Percentiles rank a stretch among this genome's conserved stretches.
phyloP scores from a whole-genome alignment of 1,140 invertebrate species.

The Coenobita brevimanus region DNA sequence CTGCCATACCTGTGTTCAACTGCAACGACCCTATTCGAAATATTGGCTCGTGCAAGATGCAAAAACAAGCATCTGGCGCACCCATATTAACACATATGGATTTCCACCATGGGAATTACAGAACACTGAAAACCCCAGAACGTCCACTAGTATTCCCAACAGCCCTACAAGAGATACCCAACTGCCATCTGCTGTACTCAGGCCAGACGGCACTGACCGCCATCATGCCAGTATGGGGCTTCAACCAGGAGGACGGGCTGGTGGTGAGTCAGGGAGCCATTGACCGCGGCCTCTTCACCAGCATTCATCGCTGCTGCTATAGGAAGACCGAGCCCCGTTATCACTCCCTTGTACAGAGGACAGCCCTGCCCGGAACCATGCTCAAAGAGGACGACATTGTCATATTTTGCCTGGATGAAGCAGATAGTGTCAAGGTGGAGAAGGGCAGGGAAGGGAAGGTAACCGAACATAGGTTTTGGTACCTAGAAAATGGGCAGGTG shows the following conservation, averaged over 20 bases:
- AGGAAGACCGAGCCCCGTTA: neutral
- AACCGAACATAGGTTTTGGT: neutral
- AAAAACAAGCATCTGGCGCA: constrained; percentile 20
- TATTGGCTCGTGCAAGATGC: constrained; percentile 30
- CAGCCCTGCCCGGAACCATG: neutral
- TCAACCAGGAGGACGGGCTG: constrained; percentile 33
- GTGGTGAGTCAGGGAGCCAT: constrained; percentile 29
- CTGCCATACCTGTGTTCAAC: neutral
- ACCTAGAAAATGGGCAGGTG: neutral
- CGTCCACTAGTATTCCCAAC: neutral
- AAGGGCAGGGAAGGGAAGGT: neutral
- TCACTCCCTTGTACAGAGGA: neutral
- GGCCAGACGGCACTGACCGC: constrained; percentile 2
- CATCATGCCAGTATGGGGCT: neutral
- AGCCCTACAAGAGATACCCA: neutral
- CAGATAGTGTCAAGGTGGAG: neutral
- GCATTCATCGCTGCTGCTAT: neutral
- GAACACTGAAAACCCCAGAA: neutral
- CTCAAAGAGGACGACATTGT: neutral
- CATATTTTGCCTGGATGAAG: neutral
- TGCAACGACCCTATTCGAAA: neutral
- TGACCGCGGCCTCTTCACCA: constrained; percentile 19
- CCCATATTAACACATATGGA: neutral
- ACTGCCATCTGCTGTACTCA: neutral
- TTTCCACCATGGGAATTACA: neutral